Evolutionary conservation across 2,797 vertebrate genomes (phyloP).

Genomic region (Pterois miles): DNA sequence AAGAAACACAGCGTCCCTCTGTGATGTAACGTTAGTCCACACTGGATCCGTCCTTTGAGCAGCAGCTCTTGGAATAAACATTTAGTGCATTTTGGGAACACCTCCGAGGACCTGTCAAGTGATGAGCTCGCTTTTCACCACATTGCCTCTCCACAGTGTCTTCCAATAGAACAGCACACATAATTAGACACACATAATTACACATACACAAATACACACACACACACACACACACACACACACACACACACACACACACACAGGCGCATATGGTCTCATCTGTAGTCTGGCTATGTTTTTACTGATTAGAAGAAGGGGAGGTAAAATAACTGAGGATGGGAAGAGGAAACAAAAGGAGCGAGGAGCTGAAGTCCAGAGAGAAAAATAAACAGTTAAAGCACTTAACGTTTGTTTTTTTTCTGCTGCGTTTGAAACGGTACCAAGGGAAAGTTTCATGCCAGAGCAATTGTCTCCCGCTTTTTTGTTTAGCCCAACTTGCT

Average conservation of each 20-base stretch:
- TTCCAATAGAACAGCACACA: constrained; percentile 46
- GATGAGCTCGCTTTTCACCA: constrained; percentile 53
- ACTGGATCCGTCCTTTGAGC: constrained; percentile 18
- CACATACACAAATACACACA: constrained; percentile 42
- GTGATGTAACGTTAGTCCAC: constrained; percentile 37
- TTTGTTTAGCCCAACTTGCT: constrained; percentile 41
- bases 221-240: constrained; percentile 29
- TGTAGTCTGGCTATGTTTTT: constrained; percentile 58
- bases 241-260: constrained; percentile 34
- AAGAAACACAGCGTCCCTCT: constrained; percentile 18
- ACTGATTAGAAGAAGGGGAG: constrained; percentile 51
- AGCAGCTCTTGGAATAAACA: constrained; percentile 31
- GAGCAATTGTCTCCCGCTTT: constrained; percentile 50
- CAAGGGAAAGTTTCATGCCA: constrained; percentile 51
- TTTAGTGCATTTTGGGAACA: constrained; percentile 35
- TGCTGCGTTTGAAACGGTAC: constrained; percentile 48
- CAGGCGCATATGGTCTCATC: constrained; percentile 63
- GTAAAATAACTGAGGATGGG: constrained; percentile 42
- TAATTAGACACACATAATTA: constrained; percentile 66
- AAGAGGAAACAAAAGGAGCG: constrained; percentile 50
- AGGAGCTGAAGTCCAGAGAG: constrained; percentile 42
- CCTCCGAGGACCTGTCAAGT: constrained; percentile 47
- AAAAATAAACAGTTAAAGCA: constrained; percentile 57
- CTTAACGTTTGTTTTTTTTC: constrained; percentile 27
- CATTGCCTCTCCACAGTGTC: constrained; percentile 34